phyloP scores from a whole-genome alignment of 2,888 invertebrate genomes.

The Polia nebulosa region DNA sequence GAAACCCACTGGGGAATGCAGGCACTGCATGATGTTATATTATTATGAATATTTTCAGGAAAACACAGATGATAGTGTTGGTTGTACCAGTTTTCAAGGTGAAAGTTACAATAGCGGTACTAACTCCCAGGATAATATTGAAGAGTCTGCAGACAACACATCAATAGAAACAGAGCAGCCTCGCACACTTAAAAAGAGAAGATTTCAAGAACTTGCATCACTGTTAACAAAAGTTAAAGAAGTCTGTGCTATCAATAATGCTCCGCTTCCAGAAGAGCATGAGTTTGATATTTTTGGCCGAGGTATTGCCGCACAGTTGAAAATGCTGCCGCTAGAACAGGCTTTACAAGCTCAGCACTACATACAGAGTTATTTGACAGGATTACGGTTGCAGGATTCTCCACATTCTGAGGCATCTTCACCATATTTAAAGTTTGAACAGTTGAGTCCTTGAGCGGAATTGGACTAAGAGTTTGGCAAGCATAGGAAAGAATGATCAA shows the following conservation, averaged over 20 bases:
- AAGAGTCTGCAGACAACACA: conserved; percentile 18
- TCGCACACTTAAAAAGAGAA: conserved; percentile 25
- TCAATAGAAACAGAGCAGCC: conserved; percentile 14
- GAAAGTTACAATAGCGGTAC: conserved; percentile 18
- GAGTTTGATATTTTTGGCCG: conserved; percentile 57
- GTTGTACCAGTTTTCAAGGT: conserved; percentile 21
- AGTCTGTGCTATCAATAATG: conserved; percentile 12
- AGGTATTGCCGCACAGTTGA: conserved; percentile 54
- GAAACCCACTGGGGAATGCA: too few relatives aligned
- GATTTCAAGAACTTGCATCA: conserved; percentile 30
- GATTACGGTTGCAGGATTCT: conserved; percentile 41
- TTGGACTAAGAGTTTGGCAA: conserved; percentile 3
- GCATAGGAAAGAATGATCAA: conserved; percentile 1
- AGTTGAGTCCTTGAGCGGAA: conserved; percentile 28
- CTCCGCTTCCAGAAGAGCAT: conserved; percentile 30
- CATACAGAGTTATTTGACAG: conserved; percentile 55
- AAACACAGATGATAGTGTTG: conserved; percentile 16
- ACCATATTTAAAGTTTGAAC: conserved; percentile 23
- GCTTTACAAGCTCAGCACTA: conserved; percentile 56
- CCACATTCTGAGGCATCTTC: conserved; percentile 17
- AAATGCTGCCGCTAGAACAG: conserved; percentile 35
- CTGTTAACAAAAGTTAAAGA: conserved; percentile 44
- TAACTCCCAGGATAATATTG: conserved; percentile 7
- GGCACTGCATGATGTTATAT: too few relatives aligned
- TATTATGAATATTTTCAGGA: conserved; percentile 20